Base-by-base conservation (phyloP, 2,888 invertebrate genomes). In the Phorcus lineatus region DNA sequence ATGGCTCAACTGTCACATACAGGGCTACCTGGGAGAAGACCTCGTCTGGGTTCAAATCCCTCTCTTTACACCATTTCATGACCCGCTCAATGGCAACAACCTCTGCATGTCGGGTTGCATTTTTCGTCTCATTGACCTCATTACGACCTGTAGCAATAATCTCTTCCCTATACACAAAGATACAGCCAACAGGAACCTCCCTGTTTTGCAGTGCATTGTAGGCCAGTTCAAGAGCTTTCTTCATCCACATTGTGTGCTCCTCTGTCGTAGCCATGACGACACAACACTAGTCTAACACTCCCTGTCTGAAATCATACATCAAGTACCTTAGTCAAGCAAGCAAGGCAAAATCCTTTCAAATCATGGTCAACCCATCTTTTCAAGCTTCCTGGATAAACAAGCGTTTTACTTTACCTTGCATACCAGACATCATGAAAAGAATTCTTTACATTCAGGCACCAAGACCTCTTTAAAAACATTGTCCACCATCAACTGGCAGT, bases 171-270 rank as follows among this genome's bases (percentile, higher is more conserved):
- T 95, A 95, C 22, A 97, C 95, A 91, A 99, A 97, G 74, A 99
- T 95, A 94, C 99, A 99, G 1, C 99, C 99, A 17, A 99, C 98
- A 9, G 99, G 99, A 47, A 99, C 99, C 95, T 99, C 99, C 83
- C 97, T 96, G 3, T 94, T 94, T 80, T 93, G 92, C 77, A 98
- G 93, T 28, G 98, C 98, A 91, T 96, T 95, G 81, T 95, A 94
- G 0, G 98, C 99, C 55, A 89, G 81, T 19, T 89, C 84, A 75
- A 93, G 84, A 2, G 92, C 88, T 67, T 83, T 84, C 31, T 83
- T 80, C 92, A 93, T 93, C 92, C 92, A 93, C n/a, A 79, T 28
- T 24, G 66, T 47, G 54, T 85, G 82, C 16, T 53, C 52, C 11
- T 77, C 77, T 47, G 7, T 6, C 9, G 47, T 47, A 47, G 47